Evolutionary conservation across 2,113 vertebrate genomes (phyloP), one percentile per base, ranked within the genome.

Genomic region (Okapia johnstoni): DNA sequence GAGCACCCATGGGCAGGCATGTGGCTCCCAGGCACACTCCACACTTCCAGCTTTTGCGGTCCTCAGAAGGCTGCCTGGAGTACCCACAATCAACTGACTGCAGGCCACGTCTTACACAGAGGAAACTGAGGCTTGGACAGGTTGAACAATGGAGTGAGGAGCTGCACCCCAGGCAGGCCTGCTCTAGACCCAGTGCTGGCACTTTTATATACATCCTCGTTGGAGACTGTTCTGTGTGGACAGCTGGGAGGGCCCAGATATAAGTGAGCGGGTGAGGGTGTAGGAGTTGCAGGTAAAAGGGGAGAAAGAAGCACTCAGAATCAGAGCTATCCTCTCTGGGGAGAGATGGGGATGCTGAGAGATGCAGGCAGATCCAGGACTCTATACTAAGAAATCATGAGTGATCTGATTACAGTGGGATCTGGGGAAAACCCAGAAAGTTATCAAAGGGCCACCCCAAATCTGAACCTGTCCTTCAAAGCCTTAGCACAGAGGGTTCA

Each of bases 171-270:
- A 7, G 11, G 11, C 40, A 33, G 57, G n/a, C 48, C 12, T n/a
- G 83, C 66, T 80, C 17, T 28, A 28, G 46, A 7, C 43, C 61
- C 66, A 79, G 43, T 12, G 36, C 0, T 54, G 5, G 1, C 60
- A 61, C 23, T 10, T n/a, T 1, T 19, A 17, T 13, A 11, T 15
- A 26, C 1, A 2, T 26, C 36, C n/a, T 90, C 1, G 0, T 1
- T 30, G 48, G 40, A 88, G 76, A 76, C 50, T 9, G 23, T 30
- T 58, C 33, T 5, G 4, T 58, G 33, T 0, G 2, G 40, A 89
- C 14, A 50, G 77, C 61, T 13, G 52, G 50, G 77, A 55, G 15
- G 48, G 5, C 50, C 58, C 58, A 28, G 76, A 11, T 30, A 11
- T 19, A 55, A 77, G 61, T 46, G 61, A 84, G 50, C 3, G 13